These are phyloP conservation scores for Pseudococcus viburni DNA, from an alignment of 2,888 invertebrate genomes.

Conservation along the genomic window DNA sequence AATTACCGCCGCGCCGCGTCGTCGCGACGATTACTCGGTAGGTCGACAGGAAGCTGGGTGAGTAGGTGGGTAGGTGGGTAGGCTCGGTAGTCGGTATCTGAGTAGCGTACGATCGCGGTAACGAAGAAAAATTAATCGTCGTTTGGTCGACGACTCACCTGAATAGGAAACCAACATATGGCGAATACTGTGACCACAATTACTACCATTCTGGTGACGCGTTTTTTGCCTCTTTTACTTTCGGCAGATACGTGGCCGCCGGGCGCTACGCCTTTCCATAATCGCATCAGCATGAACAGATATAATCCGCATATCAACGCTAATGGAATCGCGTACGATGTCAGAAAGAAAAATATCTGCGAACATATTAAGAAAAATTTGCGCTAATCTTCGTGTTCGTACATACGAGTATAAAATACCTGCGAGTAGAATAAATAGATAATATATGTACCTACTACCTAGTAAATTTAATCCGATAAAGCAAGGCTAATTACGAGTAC, in stretches of 20 bases:
- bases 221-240: constrained; percentile 85
- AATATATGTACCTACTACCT: no score
- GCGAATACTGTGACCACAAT: constrained; percentile 94
- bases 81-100: no score
- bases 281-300: constrained; percentile 87
- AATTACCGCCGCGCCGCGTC: no score
- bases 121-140: constrained; percentile 66
- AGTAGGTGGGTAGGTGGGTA: no score
- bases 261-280: constrained; percentile 86
- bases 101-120: neutral
- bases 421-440: no score
- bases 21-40: no score
- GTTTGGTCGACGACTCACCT: constrained; percentile 74
- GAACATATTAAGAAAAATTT: constrained; percentile 71
- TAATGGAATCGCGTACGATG: constrained; percentile 90
- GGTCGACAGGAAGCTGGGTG: no score
- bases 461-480: no score
- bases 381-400: neutral
- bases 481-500: no score
- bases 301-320: constrained; percentile 89
- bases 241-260: constrained; percentile 87
- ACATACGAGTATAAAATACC: no score
- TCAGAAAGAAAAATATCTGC: constrained; percentile 88
- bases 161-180: constrained; percentile 94
- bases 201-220: constrained; percentile 93